Conservation (phyloP, 2,888 invertebrate genomes). For the Scaptomyza cyrtandrae region DNA sequence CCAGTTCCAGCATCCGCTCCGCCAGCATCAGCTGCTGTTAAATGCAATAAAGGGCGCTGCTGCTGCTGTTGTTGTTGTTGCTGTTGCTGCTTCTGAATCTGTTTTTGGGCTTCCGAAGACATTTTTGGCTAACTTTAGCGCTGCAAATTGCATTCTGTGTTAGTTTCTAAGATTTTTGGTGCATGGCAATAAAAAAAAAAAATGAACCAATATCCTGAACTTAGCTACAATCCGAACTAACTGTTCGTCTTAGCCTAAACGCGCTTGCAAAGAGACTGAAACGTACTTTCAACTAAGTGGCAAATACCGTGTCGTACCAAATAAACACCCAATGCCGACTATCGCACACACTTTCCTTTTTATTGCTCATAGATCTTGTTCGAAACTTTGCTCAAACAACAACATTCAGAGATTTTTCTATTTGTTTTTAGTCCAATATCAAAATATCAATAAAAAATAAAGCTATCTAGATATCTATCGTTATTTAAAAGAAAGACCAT, state of each 20-base stretch:
- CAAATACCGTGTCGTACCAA: not conserved
- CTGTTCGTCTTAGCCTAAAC: conserved; percentile 60
- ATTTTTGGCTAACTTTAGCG: conserved; percentile 48
- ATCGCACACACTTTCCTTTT: not conserved
- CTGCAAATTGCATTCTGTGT: conserved; percentile 68
- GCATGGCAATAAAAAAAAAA: conserved; percentile 14
- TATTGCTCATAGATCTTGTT: too few species aligned
- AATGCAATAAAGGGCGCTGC: conserved; percentile 46
- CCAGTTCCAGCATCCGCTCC: conserved; percentile 24
- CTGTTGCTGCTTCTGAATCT: conserved; percentile 5
- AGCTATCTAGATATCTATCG: too few species aligned
- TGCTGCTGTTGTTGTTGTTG: conserved; percentile 26
- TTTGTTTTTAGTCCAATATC: too few species aligned
- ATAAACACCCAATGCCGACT: not conserved
- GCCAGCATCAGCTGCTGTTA: conserved; percentile 27
- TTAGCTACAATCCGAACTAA: conserved; percentile 1
- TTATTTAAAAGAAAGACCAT: too few species aligned
- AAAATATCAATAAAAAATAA: too few species aligned
- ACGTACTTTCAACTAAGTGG: conserved; percentile 14
- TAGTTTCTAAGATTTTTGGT: conserved; percentile 10
- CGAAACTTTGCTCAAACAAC: too few species aligned
- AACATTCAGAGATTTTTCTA: too few species aligned
- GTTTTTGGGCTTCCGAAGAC: conserved; percentile 43
- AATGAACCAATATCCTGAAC: not conserved
- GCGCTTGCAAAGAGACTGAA: conserved; percentile 56